Evolutionary conservation across 2,797 vertebrate species (phyloP).

Genomic region (Etheostoma perlongum): DNA sequence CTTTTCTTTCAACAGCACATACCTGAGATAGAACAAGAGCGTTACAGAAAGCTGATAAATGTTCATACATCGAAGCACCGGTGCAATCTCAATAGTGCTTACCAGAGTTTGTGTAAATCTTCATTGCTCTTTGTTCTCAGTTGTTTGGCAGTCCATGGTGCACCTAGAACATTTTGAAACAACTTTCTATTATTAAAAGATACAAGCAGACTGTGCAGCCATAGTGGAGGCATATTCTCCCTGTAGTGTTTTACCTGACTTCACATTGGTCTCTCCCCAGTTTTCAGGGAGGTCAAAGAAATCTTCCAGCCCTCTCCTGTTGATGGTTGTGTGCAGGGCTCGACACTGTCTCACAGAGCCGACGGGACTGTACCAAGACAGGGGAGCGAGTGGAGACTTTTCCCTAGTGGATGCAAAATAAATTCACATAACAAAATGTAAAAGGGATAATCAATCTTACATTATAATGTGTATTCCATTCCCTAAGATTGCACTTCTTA

Average conservation of each 20-base stretch:
- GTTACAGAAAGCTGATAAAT: background rate
- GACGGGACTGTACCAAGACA: slow-evolving; percentile 14
- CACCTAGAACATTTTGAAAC: slow-evolving; percentile 82
- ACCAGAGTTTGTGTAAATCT: slow-evolving; percentile 98
- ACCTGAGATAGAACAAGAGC: slow-evolving; percentile 83
- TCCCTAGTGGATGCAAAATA: slow-evolving; percentile 39
- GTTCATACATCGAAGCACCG: background rate
- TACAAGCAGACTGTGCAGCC: background rate
- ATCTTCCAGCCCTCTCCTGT: slow-evolving; percentile 89
- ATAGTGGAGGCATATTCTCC: background rate
- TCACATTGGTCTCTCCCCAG: slow-evolving; percentile 91
- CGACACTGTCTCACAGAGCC: slow-evolving; percentile 66
- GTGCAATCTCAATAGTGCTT: slow-evolving; percentile 27
- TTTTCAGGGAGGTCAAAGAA: slow-evolving; percentile 95
- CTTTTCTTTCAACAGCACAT: slow-evolving; percentile 96
- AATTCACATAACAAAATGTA: slow-evolving; percentile 16
- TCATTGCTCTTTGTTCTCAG: slow-evolving; percentile 94
- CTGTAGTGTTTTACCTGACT: slow-evolving; percentile 88
- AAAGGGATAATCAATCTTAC: background rate
- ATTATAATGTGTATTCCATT: background rate
- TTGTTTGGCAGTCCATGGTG: slow-evolving; percentile 92
- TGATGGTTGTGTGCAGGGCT: slow-evolving; percentile 86
- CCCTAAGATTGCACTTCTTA: background rate
- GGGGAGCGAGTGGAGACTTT: background rate
- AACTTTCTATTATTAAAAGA: background rate